Evolutionary conservation across 1,140 invertebrate genomes (phyloP).

Genomic region (Drosophila funebris): DNA sequence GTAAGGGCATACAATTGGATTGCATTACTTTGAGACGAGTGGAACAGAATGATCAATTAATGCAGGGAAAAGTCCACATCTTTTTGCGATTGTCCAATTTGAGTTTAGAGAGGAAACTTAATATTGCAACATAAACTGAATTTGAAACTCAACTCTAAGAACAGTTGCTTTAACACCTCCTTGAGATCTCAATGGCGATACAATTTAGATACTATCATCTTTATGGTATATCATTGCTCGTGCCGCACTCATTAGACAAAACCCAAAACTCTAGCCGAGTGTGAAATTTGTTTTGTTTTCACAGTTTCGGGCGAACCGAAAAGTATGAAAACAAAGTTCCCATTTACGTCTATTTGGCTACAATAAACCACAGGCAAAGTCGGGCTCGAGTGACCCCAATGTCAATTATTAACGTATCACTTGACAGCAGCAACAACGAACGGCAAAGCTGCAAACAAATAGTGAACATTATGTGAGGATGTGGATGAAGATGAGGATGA

Average conservation of each 20-base stretch:
- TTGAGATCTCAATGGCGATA: background rate
- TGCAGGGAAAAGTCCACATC: background rate
- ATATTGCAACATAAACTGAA: background rate
- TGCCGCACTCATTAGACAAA: slow-evolving; percentile 48
- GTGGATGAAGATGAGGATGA: slow-evolving; percentile 3
- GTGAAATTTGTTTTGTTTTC: slow-evolving; percentile 73
- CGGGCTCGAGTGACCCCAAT: slow-evolving; percentile 71
- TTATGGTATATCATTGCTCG: slow-evolving; percentile 23
- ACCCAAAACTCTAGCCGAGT: slow-evolving; percentile 55
- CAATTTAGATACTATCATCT: background rate
- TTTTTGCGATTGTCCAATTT: background rate
- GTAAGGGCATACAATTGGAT: background rate
- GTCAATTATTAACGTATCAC: slow-evolving; percentile 84
- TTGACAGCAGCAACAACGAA: slow-evolving; percentile 60
- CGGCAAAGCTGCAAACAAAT: slow-evolving; percentile 76
- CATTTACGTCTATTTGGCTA: slow-evolving; percentile 49
- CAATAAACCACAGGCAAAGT: slow-evolving; percentile 63
- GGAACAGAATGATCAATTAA: background rate
- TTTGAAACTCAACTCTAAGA: background rate
- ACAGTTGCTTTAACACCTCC: background rate
- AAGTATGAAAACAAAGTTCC: slow-evolving; percentile 8
- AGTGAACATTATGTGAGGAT: slow-evolving; percentile 70
- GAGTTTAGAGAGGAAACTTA: background rate
- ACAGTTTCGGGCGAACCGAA: slow-evolving; percentile 9
- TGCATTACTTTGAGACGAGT: background rate